Base-by-base conservation (phyloP, 2,888 invertebrate species). In the Drosophila nr. perissopoda region DNA sequence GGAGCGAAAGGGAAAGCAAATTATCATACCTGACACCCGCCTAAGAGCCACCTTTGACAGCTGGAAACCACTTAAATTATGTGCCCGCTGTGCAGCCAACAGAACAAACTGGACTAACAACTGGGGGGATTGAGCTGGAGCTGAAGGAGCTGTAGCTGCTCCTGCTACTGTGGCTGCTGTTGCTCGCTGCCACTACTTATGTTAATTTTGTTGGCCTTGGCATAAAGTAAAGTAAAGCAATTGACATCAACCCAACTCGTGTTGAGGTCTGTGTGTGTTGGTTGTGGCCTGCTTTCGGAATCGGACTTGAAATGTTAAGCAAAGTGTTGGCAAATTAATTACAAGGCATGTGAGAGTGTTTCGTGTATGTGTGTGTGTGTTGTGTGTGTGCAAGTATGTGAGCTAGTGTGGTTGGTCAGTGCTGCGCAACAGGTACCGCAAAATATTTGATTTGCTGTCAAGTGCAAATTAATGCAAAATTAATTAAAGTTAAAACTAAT, bases 21-120 rank as follows among this genome's bases (percentile, higher is more conserved):
- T 82, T 78, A 82, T 82, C 82, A 78, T 82, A 78, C 60, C 82
- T 73, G 66, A 38, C 59, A 57, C 33, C 38, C 36, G 45, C 25
- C 27, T 48, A 36, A 58, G 45, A 60, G 72, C 63, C 76, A 86
- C 83, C 87, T 89, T 87, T 89, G 90, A 87, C 89, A 90, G 89
- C 87, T 86, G 90, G 89, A 86, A 90, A 90, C 87, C 85, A 88
- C 89, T 90, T 87, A 89, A 85, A 85, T 85, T 87, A 85, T 90
- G 75, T 79, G 69, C 90, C 84, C 68, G 90, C 90, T 85, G 84
- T 76, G 84, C 70, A 52, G 70, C 48, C 70, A 59, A 66, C 69
- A 62, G 40, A 49, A 16, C 51, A 38, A 61, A 71, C 77, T 81
- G 73, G 73, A 68, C 82, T 57, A 60, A 45, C 52, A 65, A 54